Evolutionary conservation across 2,797 vertebrate species (phyloP).

Genomic region (Anguilla pacifica): DNA sequence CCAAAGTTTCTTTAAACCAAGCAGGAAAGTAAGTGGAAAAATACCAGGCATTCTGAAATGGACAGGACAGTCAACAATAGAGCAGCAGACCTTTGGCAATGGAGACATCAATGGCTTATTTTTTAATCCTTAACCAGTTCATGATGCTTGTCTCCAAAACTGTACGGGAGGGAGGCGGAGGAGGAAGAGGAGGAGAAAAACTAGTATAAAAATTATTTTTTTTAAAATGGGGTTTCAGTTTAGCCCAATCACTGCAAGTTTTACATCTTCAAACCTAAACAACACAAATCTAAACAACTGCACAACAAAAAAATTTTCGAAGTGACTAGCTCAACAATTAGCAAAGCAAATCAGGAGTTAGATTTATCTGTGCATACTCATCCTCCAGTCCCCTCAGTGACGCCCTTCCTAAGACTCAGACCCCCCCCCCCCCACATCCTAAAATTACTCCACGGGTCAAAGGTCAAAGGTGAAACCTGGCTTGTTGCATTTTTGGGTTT

Average conservation of each 20-base stretch:
- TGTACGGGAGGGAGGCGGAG: not conserved
- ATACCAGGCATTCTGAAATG: not conserved
- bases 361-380: not conserved
- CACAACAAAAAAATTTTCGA: not conserved
- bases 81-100: not conserved
- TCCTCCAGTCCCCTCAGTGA: not conserved
- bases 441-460: not conserved
- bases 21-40: not conserved
- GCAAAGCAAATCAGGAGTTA: not conserved
- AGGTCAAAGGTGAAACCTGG: not conserved
- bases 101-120: not conserved
- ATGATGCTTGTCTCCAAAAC: not conserved
- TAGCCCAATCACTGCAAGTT: not conserved
- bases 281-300: not conserved
- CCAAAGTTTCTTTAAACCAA: conserved; percentile 1
- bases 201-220: not conserved
- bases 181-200: not conserved
- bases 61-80: not conserved
- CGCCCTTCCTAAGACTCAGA: not conserved
- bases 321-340: not conserved
- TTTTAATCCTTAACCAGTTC: not conserved
- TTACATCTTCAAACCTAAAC: not conserved
- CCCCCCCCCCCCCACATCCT: not conserved
- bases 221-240: not conserved
- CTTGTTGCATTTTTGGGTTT: too few relatives aligned